phyloP scores from a whole-genome alignment of 2,888 invertebrate genomes.

The Eremobia ochroleuca region DNA sequence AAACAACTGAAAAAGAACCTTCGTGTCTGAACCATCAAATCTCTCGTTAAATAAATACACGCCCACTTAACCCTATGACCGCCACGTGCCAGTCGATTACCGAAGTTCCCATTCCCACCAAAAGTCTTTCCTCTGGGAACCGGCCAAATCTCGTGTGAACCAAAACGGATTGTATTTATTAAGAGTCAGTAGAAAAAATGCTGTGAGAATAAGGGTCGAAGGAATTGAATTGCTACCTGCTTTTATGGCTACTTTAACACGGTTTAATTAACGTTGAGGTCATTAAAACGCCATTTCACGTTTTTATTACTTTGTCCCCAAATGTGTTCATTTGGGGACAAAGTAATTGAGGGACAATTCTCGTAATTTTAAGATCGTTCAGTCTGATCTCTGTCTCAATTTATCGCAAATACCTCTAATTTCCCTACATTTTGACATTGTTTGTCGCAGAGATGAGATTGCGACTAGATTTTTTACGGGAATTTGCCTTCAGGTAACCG shows the following conservation, averaged over 20 bases:
- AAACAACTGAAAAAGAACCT: neutral
- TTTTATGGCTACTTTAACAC: slow-evolving; percentile 30
- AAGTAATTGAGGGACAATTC: too few species aligned
- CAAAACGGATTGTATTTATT: slow-evolving; percentile 34
- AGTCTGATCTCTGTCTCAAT: too few species aligned
- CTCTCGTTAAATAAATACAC: slow-evolving; percentile 23
- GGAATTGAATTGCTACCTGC: slow-evolving; percentile 58
- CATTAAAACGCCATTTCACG: slow-evolving; percentile 12
- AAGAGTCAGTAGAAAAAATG: slow-evolving; percentile 39
- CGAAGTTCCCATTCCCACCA: slow-evolving; percentile 56
- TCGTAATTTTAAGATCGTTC: too few species aligned
- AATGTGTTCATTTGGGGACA: too few species aligned
- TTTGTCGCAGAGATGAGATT: too few species aligned
- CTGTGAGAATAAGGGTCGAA: slow-evolving; percentile 53
- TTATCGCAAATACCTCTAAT: too few species aligned
- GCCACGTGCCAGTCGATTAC: slow-evolving; percentile 54
- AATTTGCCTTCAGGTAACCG: too few species aligned
- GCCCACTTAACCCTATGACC: slow-evolving; percentile 49
- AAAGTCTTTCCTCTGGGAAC: slow-evolving; percentile 58
- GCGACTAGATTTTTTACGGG: too few species aligned
- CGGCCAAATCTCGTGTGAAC: slow-evolving; percentile 61
- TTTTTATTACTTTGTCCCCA: slow-evolving; percentile 23
- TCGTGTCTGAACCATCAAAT: neutral
- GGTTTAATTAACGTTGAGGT: slow-evolving; percentile 22
- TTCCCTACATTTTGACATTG: too few species aligned